phyloP scores from a whole-genome alignment of 2,113 vertebrate genomes.

The Gasterosteus aculeatus region DNA sequence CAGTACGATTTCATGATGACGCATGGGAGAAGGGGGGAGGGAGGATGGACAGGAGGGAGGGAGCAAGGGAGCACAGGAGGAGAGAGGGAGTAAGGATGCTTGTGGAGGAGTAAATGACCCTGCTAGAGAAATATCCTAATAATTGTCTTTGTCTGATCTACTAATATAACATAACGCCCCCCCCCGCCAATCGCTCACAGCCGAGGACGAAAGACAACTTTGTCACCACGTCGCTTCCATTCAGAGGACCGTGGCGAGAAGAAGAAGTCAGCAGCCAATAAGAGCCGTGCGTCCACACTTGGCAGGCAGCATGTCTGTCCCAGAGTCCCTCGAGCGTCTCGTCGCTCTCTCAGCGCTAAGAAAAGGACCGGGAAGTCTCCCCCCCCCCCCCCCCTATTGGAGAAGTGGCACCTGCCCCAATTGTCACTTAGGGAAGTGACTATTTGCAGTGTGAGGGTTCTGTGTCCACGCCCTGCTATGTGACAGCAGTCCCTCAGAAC shows the following conservation, averaged over 20 bases:
- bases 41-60: not conserved
- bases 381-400: not conserved
- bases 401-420: not conserved
- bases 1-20: not conserved
- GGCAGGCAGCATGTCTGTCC: not conserved
- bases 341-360: not conserved
- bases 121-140: not conserved
- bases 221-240: not conserved
- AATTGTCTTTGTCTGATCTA: not conserved
- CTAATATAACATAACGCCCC: not conserved
- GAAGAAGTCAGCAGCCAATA: not conserved
- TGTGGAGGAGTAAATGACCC: not conserved
- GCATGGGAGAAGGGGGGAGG: not conserved
- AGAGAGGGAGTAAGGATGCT: not conserved
- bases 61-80: not conserved
- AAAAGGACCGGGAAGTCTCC: constrained; percentile 35
- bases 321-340: not conserved
- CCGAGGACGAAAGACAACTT: constrained; percentile 15
- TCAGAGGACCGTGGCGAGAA: not conserved
- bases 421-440: not conserved
- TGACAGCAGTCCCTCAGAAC: constrained; percentile 44
- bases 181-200: too few species aligned
- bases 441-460: constrained; percentile 29
- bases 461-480: constrained; percentile 33
- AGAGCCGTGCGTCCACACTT: not conserved